Evolutionary conservation across 2,797 vertebrate species (phyloP).

Genomic region (Sebastes variabilis): DNA sequence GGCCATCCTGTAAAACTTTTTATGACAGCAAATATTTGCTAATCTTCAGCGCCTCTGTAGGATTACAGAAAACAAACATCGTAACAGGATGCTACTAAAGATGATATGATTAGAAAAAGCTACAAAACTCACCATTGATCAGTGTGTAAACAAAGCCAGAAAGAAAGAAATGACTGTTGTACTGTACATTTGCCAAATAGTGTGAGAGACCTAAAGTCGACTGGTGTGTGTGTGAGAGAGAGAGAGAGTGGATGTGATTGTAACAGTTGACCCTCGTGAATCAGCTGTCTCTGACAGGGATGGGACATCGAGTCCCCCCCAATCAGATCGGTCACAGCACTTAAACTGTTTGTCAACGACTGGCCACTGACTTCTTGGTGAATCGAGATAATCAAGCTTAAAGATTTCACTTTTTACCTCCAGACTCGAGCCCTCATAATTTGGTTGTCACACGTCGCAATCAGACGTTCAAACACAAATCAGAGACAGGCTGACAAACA

Average conservation of each 20-base stretch:
- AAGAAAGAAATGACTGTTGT: neutral
- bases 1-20: conserved; percentile 1
- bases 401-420: neutral
- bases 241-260: neutral
- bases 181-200: neutral
- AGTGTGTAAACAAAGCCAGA: conserved; percentile 21
- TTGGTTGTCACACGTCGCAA: neutral
- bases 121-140: conserved; percentile 56
- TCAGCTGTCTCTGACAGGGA: conserved; percentile 71
- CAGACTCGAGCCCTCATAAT: neutral
- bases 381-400: neutral
- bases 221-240: neutral
- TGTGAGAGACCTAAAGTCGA: neutral
- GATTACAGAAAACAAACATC: conserved; percentile 48
- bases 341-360: neutral
- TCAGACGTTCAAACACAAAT: conserved; percentile 8
- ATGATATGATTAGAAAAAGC: conserved; percentile 10
- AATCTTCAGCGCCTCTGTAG: neutral
- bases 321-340: neutral
- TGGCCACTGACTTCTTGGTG: neutral
- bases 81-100: conserved; percentile 45
- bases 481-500: neutral
- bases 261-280: conserved; percentile 39
- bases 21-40: conserved; percentile 59
- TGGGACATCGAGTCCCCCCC: neutral